phyloP scores from a whole-genome alignment of 2,888 invertebrate genomes.

The Lagria hirta region DNA sequence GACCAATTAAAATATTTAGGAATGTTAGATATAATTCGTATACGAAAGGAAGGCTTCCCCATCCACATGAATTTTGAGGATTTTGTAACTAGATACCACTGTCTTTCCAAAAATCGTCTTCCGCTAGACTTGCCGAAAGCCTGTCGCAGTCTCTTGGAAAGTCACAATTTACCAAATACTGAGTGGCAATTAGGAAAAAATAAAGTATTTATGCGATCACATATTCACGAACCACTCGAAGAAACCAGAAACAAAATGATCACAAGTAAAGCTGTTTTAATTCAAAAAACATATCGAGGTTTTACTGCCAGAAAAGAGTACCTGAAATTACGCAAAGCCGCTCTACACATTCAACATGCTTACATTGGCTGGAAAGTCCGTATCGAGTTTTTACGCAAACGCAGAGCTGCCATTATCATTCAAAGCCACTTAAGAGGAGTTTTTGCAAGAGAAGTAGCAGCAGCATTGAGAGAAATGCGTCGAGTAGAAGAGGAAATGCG shows the following conservation, averaged over 20 bases:
- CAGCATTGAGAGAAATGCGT: conserved; percentile 83
- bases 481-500: conserved; percentile 84
- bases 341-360: conserved; percentile 77
- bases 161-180: conserved; percentile 66
- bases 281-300: conserved; percentile 76
- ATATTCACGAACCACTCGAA: conserved; percentile 83
- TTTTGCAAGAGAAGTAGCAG: conserved; percentile 86
- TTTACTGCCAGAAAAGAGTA: conserved; percentile 68
- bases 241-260: conserved; percentile 72
- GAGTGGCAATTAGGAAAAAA: conserved; percentile 90
- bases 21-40: conserved; percentile 91
- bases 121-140: conserved; percentile 55
- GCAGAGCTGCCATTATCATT: conserved; percentile 83
- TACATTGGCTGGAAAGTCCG: conserved; percentile 84
- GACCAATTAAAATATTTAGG: conserved; percentile 89
- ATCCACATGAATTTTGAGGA: conserved; percentile 78
- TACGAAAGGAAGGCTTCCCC: conserved; percentile 87
- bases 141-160: conserved; percentile 59
- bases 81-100: conserved; percentile 76
- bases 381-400: conserved; percentile 74
- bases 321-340: conserved; percentile 65
- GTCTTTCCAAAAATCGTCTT: conserved; percentile 60
- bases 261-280: conserved; percentile 67
- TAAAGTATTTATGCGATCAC: conserved; percentile 81
- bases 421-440: conserved; percentile 86